Evolutionary conservation across 2,888 invertebrate species (phyloP), one percentile per base, ranked within the genome.

Genomic region (Cephus spinipes): DNA sequence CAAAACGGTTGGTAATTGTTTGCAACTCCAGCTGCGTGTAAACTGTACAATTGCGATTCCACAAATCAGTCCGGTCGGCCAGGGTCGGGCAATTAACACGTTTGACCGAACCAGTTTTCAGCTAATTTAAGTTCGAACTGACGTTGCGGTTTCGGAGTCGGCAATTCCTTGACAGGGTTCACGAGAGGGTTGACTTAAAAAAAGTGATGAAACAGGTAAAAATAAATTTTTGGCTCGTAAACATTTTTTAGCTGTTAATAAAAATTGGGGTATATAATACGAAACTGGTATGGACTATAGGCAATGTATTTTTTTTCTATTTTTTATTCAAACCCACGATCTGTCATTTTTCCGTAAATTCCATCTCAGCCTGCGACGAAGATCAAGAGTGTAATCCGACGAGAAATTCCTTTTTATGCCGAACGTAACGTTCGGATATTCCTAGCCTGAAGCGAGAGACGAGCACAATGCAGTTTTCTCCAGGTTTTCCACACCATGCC

Each of bases 61-160:
- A 79, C 81, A 81, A 85, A 85, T 86, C 85, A 83, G 80, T 55
- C 23, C 1, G 1, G 55, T 6, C 55, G 15, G 80, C 68, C 80
- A 75, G 79, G 82, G 80, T 80, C 78, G 23, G 23, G 83, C 84
- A 86, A 86, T 86, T 86, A 86, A 84, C 84, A 85, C 82, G 83
- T 85, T 82, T 77, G 82, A 76, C 81, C 79, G 77, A 86, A 84
- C 83, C 83, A 82, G 84, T 84, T 81, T 79, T 69, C 73, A 76
- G 75, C 73, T 84, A 83, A 84, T 83, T 84, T 81, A 83, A 81
- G 82, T 82, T 76, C 81, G 33, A 71, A 31, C 71, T 3, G 12
- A 31, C 31, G 12, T 2, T 31, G 6, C 32, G 12, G 9, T 15
- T 23, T 32, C 71, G 32, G 71, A 31, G 12, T 71, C 12, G 32